Percentiles rank a stretch among this genome's conserved stretches.
Conservation (phyloP, 92 coral and sea anemone species). For the Umimayanthus kanabou region DNA sequence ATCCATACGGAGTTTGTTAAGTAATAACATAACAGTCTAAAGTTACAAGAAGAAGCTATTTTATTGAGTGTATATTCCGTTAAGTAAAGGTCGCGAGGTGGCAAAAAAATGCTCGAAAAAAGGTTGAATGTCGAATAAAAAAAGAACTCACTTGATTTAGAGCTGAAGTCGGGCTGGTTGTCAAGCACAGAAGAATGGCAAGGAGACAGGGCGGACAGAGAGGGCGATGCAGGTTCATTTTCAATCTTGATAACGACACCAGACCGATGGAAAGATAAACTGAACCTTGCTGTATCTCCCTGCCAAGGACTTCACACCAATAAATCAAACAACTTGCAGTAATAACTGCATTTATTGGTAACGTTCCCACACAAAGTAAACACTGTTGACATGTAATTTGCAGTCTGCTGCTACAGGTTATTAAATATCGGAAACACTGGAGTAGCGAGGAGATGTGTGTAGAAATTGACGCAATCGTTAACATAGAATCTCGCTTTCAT, state of each 20-base stretch:
- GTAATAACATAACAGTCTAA: not conserved
- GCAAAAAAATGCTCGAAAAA: not conserved
- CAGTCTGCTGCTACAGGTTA: not conserved
- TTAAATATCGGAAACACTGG: slow-evolving; percentile 17
- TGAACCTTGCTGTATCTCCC: not conserved
- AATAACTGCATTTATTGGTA: slow-evolving; percentile 22
- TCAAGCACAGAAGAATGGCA: not conserved
- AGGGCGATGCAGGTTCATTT: not conserved
- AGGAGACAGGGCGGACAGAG: not conserved
- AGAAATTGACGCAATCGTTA: slow-evolving; percentile 1
- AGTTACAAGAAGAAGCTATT: not conserved
- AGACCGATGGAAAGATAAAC: not conserved
- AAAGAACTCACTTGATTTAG: not conserved
- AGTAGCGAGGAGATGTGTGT: slow-evolving; percentile 24
- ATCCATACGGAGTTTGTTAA: not conserved
- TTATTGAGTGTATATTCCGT: not conserved
- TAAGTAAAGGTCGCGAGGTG: not conserved
- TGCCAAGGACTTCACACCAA: slow-evolving; percentile 6
- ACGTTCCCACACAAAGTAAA: slow-evolving; percentile 37
- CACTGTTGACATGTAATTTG: slow-evolving; percentile 5
- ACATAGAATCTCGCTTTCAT: slow-evolving; percentile 1
- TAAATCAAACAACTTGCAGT: slow-evolving; percentile 5
- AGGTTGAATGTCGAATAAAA: not conserved
- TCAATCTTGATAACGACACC: not conserved
- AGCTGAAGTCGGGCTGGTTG: not conserved